Evolutionary conservation across 35 echinoderm and acorn worm genomes (phyloP), one percentile per base, ranked within the genome.

Genomic region (Lytechinus pictus): DNA sequence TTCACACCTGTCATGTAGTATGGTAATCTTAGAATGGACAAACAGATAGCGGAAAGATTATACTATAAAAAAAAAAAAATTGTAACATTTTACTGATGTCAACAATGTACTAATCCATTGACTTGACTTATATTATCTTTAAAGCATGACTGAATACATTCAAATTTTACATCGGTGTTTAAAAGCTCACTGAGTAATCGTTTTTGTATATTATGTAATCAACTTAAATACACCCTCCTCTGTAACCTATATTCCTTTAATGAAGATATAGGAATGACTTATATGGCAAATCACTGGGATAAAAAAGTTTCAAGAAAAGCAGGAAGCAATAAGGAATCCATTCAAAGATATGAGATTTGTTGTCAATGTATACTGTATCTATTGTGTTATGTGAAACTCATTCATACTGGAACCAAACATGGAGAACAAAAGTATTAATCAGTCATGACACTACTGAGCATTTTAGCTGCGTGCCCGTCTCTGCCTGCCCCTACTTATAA

Each of bases 401-500:
- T 79, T 79, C 3, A 79, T 24, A n/a, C 8, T 0, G 19, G 66
- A 14, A 24, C n/a, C 19, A 79, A 6, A 79, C 7, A 79, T n/a
- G 66, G 11, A 21, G 61, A n/a, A 79, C 66, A 79, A 79, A 79
- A 79, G 66, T 79, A 14, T 79, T 79, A 79, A 79, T 79, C 66
- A 79, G n/a, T 79, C 66, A 79, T 79, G 66, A 79, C n/a, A 79
- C 66, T 4, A 79, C 21, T 19, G 66, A 14, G 7, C 14, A 79
- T 79, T n/a, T 24, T 79, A 16, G 66, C 4, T 19, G 66, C 66
- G 66, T 79, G 66, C 66, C 66, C 52, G 12, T 33, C n/a, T 29
- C 52, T 90, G 88, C 88, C 28, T 54, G 13, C 52, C 29, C 52
- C 88, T 90, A 21, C 88, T 52, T 90, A 90, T 90, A 90, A 90